phyloP scores from a whole-genome alignment of 2,888 invertebrate genomes.

The Drosophila meridiana region DNA sequence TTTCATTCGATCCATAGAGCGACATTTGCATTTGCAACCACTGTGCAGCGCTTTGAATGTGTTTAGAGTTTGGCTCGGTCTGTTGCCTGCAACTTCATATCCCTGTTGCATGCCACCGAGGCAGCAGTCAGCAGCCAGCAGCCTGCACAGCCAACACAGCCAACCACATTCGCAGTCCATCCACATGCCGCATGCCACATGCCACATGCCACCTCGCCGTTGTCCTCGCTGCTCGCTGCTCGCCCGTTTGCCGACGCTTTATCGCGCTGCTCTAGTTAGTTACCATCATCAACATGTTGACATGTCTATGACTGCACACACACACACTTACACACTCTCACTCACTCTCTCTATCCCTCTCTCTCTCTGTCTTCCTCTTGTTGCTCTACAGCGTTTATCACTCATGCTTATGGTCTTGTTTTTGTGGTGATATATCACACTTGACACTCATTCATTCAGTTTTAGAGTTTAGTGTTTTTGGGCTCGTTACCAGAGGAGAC shows the following conservation, averaged over 20 bases:
- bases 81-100: slow-evolving; percentile 43
- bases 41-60: slow-evolving; percentile 54
- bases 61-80: slow-evolving; percentile 47
- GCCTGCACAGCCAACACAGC: slow-evolving; percentile 2
- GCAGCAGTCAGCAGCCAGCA: slow-evolving; percentile 4
- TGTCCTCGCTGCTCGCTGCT: slow-evolving; percentile 19
- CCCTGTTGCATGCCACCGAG: slow-evolving; percentile 14
- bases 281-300: slow-evolving; percentile 81
- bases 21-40: slow-evolving; percentile 1
- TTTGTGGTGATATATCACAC: slow-evolving; percentile 83
- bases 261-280: slow-evolving; percentile 78
- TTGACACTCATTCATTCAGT: slow-evolving; percentile 82
- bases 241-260: slow-evolving; percentile 46
- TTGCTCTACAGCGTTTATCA: slow-evolving; percentile 79
- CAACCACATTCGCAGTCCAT: slow-evolving; percentile 24
- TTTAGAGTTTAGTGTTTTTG: slow-evolving; percentile 73
- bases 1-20: background rate
- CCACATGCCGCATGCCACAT: slow-evolving; percentile 29
- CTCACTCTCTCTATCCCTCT: background rate
- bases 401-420: slow-evolving; percentile 82
- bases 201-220: slow-evolving; percentile 18
- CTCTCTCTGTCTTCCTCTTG: background rate
- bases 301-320: slow-evolving; percentile 76
- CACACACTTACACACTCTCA: background rate
- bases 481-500: slow-evolving; percentile 55